phyloP scores from a whole-genome alignment of 2,113 vertebrate genomes.

The Callospermophilus lateralis region DNA sequence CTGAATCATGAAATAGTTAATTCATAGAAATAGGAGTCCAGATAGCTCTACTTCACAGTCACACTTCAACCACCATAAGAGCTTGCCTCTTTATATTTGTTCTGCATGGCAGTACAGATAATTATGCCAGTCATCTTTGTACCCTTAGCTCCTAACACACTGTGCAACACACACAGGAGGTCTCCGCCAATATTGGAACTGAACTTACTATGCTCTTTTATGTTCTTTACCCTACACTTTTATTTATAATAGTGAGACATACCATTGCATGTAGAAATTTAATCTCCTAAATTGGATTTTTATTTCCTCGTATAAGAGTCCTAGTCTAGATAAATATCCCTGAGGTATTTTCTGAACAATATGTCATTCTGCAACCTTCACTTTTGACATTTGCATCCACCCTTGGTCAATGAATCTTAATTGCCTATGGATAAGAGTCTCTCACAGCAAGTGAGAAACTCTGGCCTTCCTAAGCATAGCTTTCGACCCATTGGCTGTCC shows the following conservation, averaged over 20 bases:
- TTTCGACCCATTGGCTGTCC: background rate
- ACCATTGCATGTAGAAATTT: background rate
- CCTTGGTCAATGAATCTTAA: background rate
- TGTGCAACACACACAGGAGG: background rate
- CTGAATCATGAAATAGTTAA: background rate
- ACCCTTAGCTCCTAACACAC: background rate
- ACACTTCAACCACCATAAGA: background rate
- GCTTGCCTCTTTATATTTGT: background rate
- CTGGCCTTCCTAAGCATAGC: background rate
- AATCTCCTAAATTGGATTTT: background rate
- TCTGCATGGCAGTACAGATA: background rate
- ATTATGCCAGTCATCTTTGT: background rate
- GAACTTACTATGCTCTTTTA: background rate
- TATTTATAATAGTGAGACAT: background rate
- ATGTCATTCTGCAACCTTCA: background rate
- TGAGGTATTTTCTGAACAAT: background rate
- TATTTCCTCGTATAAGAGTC: background rate
- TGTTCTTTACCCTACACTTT: background rate
- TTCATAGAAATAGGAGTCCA: background rate
- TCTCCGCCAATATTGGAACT: background rate
- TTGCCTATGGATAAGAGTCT: too few relatives aligned
- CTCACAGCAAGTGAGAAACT: too few relatives aligned
- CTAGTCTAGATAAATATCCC: background rate
- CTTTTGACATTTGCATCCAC: background rate
- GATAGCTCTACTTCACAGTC: background rate